Conservation (phyloP, 2,113 vertebrate genomes). For the human region GRCh38 chr5:16855001-16855500, state of each 20-base stretch:
- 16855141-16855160: neutral
- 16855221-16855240: neutral
- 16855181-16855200: neutral
- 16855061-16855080: neutral
- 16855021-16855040: neutral
- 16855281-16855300: neutral
- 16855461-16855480: neutral
- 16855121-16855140: constrained; percentile 13
- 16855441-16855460: neutral
- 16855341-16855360: neutral
- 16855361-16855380: neutral
- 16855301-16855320: neutral
- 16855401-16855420: neutral
- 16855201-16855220: neutral
- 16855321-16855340: neutral
- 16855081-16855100: neutral
- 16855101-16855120: neutral
- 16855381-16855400: fast-evolving
- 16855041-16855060: neutral
- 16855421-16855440: neutral
- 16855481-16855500: neutral
- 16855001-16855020: neutral
- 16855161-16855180: constrained; percentile 43
- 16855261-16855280: neutral
- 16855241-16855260: neutral